Base-by-base conservation (phyloP, 2,888 invertebrate species). In the Polydrusus tereticollis region DNA sequence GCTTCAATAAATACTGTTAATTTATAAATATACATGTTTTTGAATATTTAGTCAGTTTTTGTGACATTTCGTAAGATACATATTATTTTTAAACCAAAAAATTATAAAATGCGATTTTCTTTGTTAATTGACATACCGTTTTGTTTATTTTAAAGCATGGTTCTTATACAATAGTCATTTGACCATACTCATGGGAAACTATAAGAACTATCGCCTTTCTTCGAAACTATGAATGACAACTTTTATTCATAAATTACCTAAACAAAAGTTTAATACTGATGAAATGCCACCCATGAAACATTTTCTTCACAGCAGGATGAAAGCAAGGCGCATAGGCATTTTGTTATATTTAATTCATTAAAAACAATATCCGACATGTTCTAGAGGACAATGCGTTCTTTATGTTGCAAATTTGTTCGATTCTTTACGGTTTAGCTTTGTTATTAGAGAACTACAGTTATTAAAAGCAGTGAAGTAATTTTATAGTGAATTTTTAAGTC, bases 341-440 rank as follows among this genome's bases (percentile, higher is more conserved):
- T 65, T 57, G 55, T 55, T 43, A 41, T 65, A 65, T 65, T 65
- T 65, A 43, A 64, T 65, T 65, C 43, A 65, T 65, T 55, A 65
- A 57, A 52, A 57, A 57, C 52, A 65, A 57, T 57, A 65, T 55
- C 59, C 41, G 16, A 23, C 43, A 23, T 59, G 41, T 59, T 59
- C 16, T 8, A 43, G 10, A 23, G 23, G 26, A 59, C 41, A 59
- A 59, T 43, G 18, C 16, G 23, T 26, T 59, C 59, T 41, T 59
- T 59, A 41, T 59, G 16, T 26, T 26, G 16, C 23, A n/a, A 12
- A 59, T 43, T 59, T 43, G 38, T 14, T 59, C 26, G 21, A 59
- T 59, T 38, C 23, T 59, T 43, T 41, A 41, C 43, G 23, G 16
- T 57, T 33, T 57, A 8, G 26, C 43, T 59, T 38, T 59, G 38